A percentile compares a stretch with the other conserved stretches of the same genome.
Evolutionary conservation across 2,888 invertebrate species (phyloP).

Genomic region (Coleophora deauratella): DNA sequence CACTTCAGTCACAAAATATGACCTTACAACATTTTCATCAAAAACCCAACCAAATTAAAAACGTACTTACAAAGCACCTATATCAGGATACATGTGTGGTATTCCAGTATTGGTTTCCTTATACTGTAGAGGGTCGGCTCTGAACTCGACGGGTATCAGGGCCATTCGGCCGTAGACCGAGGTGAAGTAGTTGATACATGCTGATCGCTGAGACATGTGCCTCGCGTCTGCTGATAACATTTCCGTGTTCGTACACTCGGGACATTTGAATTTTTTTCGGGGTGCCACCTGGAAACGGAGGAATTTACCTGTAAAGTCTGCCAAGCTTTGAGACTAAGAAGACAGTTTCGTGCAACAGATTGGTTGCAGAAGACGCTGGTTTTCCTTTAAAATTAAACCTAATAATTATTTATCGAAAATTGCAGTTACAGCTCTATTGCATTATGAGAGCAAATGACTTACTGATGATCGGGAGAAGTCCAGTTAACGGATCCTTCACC

Average conservation of each 20-base stretch:
- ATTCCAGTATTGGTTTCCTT: conserved; percentile 89
- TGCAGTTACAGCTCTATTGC: too few species aligned
- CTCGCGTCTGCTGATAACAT: conserved; percentile 94
- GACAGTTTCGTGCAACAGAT: too few species aligned
- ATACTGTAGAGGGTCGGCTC: conserved; percentile 96
- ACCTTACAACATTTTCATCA: neutral
- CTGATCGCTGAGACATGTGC: conserved; percentile 94
- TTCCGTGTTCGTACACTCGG: conserved; percentile 93
- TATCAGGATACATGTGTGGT: conserved; percentile 87
- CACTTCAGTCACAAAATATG: too few species aligned
- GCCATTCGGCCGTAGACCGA: conserved; percentile 91
- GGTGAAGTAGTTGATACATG: conserved; percentile 88
- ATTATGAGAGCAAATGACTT: too few species aligned
- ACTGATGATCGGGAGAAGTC: too few species aligned
- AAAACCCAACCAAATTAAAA: neutral
- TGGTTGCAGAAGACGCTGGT: too few species aligned
- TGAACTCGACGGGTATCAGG: conserved; percentile 89
- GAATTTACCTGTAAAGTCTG: conserved; percentile 90
- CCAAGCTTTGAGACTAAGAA: too few species aligned
- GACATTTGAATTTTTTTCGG: conserved; percentile 97
- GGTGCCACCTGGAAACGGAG: conserved; percentile 84
- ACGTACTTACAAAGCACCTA: conserved; percentile 84
- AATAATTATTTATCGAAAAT: too few species aligned
- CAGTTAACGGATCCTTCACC: too few species aligned
- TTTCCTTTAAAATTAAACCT: too few species aligned